These are phyloP conservation scores for Anisognathus igniventris DNA, from an alignment of 2,797 vertebrate species.

Conservation along the genomic window DNA sequence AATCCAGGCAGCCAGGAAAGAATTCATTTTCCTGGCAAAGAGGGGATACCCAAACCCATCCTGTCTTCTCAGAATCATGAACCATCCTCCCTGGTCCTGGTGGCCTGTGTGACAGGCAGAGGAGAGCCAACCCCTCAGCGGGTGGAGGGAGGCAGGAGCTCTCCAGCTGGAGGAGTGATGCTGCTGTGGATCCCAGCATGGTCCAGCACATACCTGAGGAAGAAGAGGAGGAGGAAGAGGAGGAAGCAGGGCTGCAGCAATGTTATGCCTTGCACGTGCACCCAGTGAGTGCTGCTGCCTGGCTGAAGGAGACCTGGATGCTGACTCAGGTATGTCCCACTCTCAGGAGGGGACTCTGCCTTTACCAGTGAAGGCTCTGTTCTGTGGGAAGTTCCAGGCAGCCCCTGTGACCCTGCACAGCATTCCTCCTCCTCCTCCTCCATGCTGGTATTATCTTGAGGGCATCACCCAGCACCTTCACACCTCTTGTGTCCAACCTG, in stretches of 20 bases:
- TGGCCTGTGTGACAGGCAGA: not conserved
- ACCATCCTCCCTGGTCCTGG: not conserved
- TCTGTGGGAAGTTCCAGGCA: not conserved
- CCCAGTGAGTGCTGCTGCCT: not conserved
- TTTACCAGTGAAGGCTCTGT: not conserved
- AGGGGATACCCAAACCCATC: not conserved
- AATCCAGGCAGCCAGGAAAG: not conserved
- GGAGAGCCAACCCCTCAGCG: not conserved
- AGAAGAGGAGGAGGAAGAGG: not conserved
- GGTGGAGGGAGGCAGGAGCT: not conserved
- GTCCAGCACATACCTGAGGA: not conserved
- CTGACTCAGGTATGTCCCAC: not conserved
- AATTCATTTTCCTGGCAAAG: not conserved
- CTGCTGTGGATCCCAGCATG: not conserved
- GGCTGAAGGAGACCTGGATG: not conserved
- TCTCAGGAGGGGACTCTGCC: not conserved
- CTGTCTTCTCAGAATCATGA: not conserved
- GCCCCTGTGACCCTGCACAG: not conserved
- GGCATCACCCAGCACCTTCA: not conserved
- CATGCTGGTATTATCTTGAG: fast-evolving
- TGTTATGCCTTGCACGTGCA: fast-evolving
- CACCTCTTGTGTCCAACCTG: not conserved
- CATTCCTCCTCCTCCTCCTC: not conserved
- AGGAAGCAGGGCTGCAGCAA: not conserved
- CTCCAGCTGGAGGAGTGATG: not conserved